Evolutionary conservation across 2,113 vertebrate genomes (phyloP).

Genomic region (Anas platyrhynchos): DNA sequence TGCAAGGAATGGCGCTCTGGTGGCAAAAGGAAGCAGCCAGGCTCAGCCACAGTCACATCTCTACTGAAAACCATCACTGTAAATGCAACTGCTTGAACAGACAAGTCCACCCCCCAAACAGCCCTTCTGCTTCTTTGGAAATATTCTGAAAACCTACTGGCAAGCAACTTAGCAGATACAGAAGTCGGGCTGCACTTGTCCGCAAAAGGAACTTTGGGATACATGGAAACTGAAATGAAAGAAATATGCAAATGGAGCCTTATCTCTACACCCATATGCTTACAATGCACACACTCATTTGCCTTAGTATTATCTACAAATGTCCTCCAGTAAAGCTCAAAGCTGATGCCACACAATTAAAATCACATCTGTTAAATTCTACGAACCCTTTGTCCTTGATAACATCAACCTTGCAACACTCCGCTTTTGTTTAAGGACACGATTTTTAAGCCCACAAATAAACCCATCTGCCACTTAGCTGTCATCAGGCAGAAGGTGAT

Average conservation of each 20-base stretch:
- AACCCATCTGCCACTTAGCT: not conserved
- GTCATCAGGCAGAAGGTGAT: not conserved
- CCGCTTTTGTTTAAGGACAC: not conserved
- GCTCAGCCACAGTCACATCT: accelerated
- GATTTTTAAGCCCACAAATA: not conserved
- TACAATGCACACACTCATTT: not conserved
- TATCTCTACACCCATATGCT: slow-evolving; percentile 41
- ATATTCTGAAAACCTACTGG: not conserved
- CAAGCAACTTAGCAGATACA: not conserved
- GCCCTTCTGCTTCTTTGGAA: not conserved
- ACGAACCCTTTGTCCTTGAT: slow-evolving; percentile 22
- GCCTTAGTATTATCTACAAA: slow-evolving; percentile 4
- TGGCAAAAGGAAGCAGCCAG: not conserved
- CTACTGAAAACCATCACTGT: not conserved
- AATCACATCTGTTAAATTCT: not conserved
- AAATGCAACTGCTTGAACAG: not conserved
- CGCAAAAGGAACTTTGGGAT: not conserved
- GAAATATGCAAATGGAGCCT: slow-evolving; percentile 24
- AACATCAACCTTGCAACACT: not conserved
- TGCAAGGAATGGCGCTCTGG: not conserved
- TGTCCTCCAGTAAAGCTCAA: slow-evolving; percentile 14
- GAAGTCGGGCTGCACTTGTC: not conserved
- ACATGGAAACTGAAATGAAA: not conserved
- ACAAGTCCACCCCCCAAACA: not conserved
- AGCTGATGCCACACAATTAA: slow-evolving; percentile 30